These are phyloP conservation scores for Coregonus sp. DNA, from an alignment of 2,797 vertebrate genomes.

Conservation along the genomic window DNA sequence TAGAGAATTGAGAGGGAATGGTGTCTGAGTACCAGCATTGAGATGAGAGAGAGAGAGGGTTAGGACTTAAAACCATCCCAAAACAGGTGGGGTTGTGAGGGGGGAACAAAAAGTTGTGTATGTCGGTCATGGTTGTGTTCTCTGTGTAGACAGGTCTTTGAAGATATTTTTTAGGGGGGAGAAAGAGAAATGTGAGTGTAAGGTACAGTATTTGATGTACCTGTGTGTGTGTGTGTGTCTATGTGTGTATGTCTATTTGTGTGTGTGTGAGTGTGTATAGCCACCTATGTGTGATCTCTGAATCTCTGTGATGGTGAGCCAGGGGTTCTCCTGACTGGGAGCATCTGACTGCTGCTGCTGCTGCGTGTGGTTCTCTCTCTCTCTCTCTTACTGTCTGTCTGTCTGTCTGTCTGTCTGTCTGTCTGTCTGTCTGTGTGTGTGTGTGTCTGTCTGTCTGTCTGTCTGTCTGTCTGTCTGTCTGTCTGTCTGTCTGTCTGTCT, in stretches of 20 bases:
- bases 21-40: slow-evolving; percentile 34
- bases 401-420: slow-evolving; percentile 20
- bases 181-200: slow-evolving; percentile 36
- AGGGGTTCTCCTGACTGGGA: slow-evolving; percentile 79
- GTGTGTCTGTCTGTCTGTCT: slow-evolving; percentile 24
- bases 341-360: slow-evolving; percentile 69
- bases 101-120: neutral
- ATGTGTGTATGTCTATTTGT: neutral
- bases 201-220: slow-evolving; percentile 14
- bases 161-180: slow-evolving; percentile 1
- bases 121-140: neutral
- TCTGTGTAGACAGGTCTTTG: neutral
- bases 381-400: slow-evolving; percentile 37
- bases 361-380: slow-evolving; percentile 36
- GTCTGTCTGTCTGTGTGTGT: slow-evolving; percentile 27
- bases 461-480: slow-evolving; percentile 5
- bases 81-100: neutral
- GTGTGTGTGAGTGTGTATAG: neutral
- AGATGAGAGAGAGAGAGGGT: slow-evolving; percentile 4
- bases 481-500: slow-evolving; percentile 19
- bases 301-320: slow-evolving; percentile 81
- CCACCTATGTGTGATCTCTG: slow-evolving; percentile 47
- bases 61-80: neutral
- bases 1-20: slow-evolving; percentile 5
- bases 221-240: slow-evolving; percentile 7